These are phyloP conservation scores for Agapornis roseicollis DNA, from an alignment of 2,113 vertebrate genomes.

Conservation along the genomic window DNA sequence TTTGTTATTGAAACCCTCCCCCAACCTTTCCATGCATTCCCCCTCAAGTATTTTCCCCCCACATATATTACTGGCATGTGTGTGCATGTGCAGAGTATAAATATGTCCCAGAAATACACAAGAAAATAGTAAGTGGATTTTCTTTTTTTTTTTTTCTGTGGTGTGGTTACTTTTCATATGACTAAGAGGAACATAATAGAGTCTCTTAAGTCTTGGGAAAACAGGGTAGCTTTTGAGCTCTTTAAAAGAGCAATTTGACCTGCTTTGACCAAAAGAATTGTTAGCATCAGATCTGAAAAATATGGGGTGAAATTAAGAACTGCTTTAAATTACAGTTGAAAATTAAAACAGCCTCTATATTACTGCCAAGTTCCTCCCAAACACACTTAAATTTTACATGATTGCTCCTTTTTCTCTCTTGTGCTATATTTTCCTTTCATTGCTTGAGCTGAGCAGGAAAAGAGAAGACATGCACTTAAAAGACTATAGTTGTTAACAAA, in stretches of 20 bases:
- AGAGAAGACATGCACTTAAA: neutral
- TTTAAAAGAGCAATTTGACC: neutral
- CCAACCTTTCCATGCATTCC: neutral
- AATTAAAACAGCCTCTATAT: neutral
- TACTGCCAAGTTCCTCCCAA: neutral
- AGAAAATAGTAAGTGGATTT: neutral
- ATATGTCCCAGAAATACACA: neutral
- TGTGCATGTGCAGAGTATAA: neutral
- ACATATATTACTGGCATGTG: neutral
- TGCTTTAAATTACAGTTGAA: neutral
- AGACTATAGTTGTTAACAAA: neutral
- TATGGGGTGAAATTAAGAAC: neutral
- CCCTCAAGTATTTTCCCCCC: neutral
- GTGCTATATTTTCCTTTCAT: neutral
- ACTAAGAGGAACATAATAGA: neutral
- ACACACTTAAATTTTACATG: neutral
- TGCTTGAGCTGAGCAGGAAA: neutral
- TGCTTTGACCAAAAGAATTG: neutral
- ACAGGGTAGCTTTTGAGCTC: neutral
- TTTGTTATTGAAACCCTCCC: neutral
- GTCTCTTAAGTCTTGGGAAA: neutral
- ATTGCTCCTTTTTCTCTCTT: neutral
- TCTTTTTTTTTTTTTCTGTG: neutral
- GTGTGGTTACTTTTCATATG: rapidly evolving
- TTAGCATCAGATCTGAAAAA: neutral